Percentiles rank a stretch among this genome's conserved stretches.
These are phyloP conservation scores for Helleia helle DNA, from an alignment of 2,888 invertebrate species.

Conservation along the genomic window DNA sequence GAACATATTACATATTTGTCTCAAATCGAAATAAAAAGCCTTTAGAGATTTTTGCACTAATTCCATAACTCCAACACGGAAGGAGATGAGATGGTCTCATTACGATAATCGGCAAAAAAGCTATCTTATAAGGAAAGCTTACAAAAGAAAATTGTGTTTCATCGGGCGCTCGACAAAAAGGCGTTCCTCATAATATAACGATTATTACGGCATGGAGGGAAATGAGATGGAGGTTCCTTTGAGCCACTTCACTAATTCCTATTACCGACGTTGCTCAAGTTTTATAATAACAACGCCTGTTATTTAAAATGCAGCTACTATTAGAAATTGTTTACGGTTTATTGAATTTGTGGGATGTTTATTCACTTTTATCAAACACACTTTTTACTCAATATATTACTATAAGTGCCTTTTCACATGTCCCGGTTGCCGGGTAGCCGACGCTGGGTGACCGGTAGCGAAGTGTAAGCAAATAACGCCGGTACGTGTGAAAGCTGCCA, in stretches of 20 bases:
- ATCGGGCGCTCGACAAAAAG: constrained; percentile 25
- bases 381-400: too few species aligned
- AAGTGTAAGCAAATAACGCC: too few species aligned
- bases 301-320: background rate
- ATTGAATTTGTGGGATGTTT: too few species aligned
- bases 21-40: background rate
- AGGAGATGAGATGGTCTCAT: constrained; percentile 10
- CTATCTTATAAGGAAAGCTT: constrained; percentile 31
- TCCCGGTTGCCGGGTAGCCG: too few species aligned
- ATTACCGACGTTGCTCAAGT: constrained; percentile 6
- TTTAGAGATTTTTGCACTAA: background rate
- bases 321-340: too few species aligned
- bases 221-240: constrained; percentile 22
- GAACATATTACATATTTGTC: too few species aligned
- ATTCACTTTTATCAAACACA: too few species aligned
- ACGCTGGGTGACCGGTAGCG: too few species aligned
- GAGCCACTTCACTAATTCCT: constrained; percentile 11
- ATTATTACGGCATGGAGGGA: constrained; percentile 29
- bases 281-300: background rate
- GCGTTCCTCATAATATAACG: constrained; percentile 31
- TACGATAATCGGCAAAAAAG: constrained; percentile 15
- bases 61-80: constrained; percentile 4
- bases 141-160: constrained; percentile 39
- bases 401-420: too few species aligned
- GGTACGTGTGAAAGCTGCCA: too few species aligned